Base-by-base conservation (phyloP, 1,140 invertebrate genomes). In the Neocloeon triangulifer region DNA sequence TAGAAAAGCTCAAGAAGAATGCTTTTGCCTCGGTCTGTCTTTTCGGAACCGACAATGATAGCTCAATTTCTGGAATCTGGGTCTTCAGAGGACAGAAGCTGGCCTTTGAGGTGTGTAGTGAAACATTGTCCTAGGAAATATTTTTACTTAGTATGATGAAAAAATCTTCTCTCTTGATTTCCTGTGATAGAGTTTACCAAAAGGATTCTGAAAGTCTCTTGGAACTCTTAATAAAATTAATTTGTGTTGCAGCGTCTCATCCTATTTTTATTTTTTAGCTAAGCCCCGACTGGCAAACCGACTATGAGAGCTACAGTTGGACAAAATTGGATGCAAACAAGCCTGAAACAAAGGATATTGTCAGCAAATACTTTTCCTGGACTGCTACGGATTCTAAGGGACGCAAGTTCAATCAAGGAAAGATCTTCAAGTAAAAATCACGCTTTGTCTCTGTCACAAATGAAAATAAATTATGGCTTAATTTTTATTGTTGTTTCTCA, bases 281-380 rank as follows among this genome's bases (percentile, higher is more conserved):
- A 21, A 69, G 64, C 41, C 70, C 77, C 30, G 88, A 97, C 55
- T 94, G 86, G 85, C 77, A 88, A 56, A 66, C 94, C 21, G 94
- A 98, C 61, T 98, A 94, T 48, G 91, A 97, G 60, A 80, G 77
- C 8, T 99, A 98, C 51, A 63, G 62, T 25, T 99, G 95, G 95
- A 85, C 66, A 41, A 98, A 98, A 58, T 58, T 99, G 25, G 81
- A 99, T 54, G 62, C 82, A 23, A 58, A 63, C 33, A 64, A 61
- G 29, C 66, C 70, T 39, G 72, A 82, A 45, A 91, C 84, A 28
- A 97, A 94, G 61, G 69, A 79, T 43, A 50, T 92, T 23, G 82
- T 99, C 7, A 60, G 77, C 39, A 73, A 94, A 48, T 97, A 97
- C 56, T 77, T 97, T 50, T 68, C 74, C 9, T 96, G 88, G 91